phyloP scores from a whole-genome alignment of 2,797 vertebrate species.

The Anabas testudineus region DNA sequence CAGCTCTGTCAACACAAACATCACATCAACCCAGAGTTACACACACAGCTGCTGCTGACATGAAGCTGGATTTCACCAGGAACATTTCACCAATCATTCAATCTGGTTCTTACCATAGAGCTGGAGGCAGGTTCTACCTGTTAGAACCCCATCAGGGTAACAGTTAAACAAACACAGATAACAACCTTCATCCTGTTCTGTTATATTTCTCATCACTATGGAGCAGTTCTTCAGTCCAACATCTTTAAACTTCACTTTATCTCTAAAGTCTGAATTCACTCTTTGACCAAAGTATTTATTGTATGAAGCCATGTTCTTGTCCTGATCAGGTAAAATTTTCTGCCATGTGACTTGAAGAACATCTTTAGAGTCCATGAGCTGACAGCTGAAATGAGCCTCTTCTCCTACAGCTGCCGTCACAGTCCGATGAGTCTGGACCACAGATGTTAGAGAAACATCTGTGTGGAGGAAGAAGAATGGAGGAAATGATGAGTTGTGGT shows the following conservation, averaged over 20 bases:
- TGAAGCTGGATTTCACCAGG: no score
- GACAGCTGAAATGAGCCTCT: constrained; percentile 23
- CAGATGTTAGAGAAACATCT: background rate
- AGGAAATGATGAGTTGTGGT: no score
- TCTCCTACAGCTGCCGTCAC: constrained; percentile 27
- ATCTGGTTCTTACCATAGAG: constrained; percentile 30
- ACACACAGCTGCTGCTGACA: no score
- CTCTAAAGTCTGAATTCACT: background rate
- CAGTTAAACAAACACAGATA: constrained; percentile 64
- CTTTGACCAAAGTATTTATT: rapidly evolving
- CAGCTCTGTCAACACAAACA: no score
- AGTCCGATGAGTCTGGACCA: constrained; percentile 13
- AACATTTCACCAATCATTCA: no score
- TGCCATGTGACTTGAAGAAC: constrained; percentile 67
- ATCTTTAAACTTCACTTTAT: constrained; percentile 18
- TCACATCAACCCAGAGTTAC: no score
- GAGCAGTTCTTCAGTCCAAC: constrained; percentile 46
- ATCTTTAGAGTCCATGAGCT: constrained; percentile 2
- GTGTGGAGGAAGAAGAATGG: no score
- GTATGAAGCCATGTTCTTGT: constrained; percentile 11
- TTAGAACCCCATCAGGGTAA: constrained; percentile 40
- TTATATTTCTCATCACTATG: constrained; percentile 46
- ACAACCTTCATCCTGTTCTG: constrained; percentile 41
- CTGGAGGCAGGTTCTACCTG: constrained; percentile 37
- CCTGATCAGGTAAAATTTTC: background rate